Conservation (phyloP, 2,797 vertebrate genomes). For the Poecilia velifera region DNA sequence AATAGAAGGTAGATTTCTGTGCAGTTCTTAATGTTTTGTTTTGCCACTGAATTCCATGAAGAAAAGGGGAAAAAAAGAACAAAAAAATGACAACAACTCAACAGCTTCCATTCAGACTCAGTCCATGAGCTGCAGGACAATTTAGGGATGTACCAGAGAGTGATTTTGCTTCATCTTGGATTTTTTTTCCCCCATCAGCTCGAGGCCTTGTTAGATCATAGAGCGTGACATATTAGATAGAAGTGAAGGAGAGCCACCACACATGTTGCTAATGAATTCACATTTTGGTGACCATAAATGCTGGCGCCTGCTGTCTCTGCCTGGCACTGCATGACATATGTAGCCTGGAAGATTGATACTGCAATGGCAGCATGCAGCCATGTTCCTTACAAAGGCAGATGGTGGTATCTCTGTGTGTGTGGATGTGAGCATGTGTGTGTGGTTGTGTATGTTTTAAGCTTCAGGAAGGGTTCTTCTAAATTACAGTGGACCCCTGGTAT, state of each 20-base stretch:
- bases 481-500: too few species aligned
- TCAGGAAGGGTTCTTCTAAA: not conserved
- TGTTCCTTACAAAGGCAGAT: constrained; percentile 62
- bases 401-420: constrained; percentile 24
- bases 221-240: constrained; percentile 54
- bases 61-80: not conserved
- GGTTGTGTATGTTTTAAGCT: not conserved
- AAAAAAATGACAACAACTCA: constrained; percentile 6
- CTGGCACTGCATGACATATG: constrained; percentile 56
- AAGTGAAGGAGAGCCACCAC: constrained; percentile 56
- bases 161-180: constrained; percentile 41
- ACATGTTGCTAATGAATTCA: constrained; percentile 71
- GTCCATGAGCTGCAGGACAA: constrained; percentile 28
- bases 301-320: constrained; percentile 38
- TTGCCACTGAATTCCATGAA: constrained; percentile 10
- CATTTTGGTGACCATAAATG: constrained; percentile 62
- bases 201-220: constrained; percentile 56
- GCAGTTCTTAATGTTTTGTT: not conserved
- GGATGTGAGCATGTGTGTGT: not conserved
- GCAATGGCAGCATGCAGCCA: constrained; percentile 50
- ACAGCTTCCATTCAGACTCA: constrained; percentile 15
- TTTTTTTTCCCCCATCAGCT: constrained; percentile 38
- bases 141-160: constrained; percentile 40
- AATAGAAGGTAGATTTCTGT: not conserved
- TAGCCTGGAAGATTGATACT: constrained; percentile 66